Base-by-base conservation (phyloP, 2,797 vertebrate species). In the Premnoplex brunnescens region DNA sequence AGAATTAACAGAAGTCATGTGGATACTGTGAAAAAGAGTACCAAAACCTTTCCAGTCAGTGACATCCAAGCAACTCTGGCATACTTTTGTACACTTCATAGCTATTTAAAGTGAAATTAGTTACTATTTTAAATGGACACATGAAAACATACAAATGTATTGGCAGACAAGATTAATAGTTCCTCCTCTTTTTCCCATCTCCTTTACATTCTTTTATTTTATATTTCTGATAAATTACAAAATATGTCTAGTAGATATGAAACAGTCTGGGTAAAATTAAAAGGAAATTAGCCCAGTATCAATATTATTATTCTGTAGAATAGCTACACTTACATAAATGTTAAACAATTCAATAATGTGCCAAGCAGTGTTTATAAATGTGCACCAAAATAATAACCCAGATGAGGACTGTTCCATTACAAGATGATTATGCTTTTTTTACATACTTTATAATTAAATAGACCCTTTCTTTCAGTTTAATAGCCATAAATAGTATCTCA, bases 391-490 rank as follows among this genome's bases (percentile, higher is more conserved):
- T 81, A 92, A 92, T 71, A 90, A 94, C 75, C 51, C 66, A 93
- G 88, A 92, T 91, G 85, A 97, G 73, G 78, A 62, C 46, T 90
- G 69, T 77, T 94, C 72, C 22, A 72, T 81, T 91, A 77, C 49
- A 75, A 62, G 64, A 89, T 36, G 52, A 95, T 95, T 88, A 88
- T 63, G 59, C 7, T 68, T 81, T 91, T 95, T 89, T 92, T 44
- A 75, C 63, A 56, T 90, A 66, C 63, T 84, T 92, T 77, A 67
- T 96, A 92, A 95, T 96, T 96, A 97, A 96, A 96, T 48, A 91
- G 79, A 81, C 60, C 41, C 43, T 88, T 94, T 92, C 75, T 94
- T 93, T 84, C 87, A 78, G 52, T 85, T 91, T 93, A 95, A 94
- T 93, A 91, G 69, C 64, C 84, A 89, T 49, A 46, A 94, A 95